Conservation (phyloP, 2,888 invertebrate genomes). For the Mechanitis mazaeus region DNA sequence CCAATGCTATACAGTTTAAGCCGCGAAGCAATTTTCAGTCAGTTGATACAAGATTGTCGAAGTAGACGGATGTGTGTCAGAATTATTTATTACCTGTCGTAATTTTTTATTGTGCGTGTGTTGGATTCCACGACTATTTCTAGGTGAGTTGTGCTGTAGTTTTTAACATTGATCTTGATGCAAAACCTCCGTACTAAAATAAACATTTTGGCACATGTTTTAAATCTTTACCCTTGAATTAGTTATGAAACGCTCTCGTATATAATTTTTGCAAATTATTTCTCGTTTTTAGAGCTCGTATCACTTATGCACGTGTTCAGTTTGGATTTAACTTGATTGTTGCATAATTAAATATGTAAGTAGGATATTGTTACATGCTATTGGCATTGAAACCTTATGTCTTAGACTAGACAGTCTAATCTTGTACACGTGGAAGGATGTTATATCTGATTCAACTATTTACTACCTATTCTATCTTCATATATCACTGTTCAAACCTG, state of each 20-base stretch:
- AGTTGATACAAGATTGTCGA: conserved; percentile 52
- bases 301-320: conserved; percentile 1
- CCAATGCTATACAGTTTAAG: conserved; percentile 34
- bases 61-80: conserved; percentile 38
- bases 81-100: conserved; percentile 31
- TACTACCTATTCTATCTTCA: too few relatives aligned
- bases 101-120: conserved; percentile 45
- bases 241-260: conserved; percentile 13
- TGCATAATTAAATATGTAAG: conserved; percentile 13
- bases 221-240: conserved; percentile 50
- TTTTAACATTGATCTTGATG: conserved; percentile 50
- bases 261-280: conserved; percentile 12
- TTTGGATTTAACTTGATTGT: conserved; percentile 5
- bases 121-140: conserved; percentile 48
- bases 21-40: conserved; percentile 45
- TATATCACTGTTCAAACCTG: too few relatives aligned
- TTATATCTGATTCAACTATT: conserved; percentile 10
- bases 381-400: too few relatives aligned
- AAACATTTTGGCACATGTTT: conserved; percentile 59
- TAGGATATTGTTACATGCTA: too few relatives aligned
- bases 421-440: too few relatives aligned
- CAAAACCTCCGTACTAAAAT: conserved; percentile 50
- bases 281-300: background rate
- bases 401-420: too few relatives aligned
- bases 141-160: conserved; percentile 49